phyloP scores from a whole-genome alignment of 1,140 invertebrate species.

The Penaeus indicus region DNA sequence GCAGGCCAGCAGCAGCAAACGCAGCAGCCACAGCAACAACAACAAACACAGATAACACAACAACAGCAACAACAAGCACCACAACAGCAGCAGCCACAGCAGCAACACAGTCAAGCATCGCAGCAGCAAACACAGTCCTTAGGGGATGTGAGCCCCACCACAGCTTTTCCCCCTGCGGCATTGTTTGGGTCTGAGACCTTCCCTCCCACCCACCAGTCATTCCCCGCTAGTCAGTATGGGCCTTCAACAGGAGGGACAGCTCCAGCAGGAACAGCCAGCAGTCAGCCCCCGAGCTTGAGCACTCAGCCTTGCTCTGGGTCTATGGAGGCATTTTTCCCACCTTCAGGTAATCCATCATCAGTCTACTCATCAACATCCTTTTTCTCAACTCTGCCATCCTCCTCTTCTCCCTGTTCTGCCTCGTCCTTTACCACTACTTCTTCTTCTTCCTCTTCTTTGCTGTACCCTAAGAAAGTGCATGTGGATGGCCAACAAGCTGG shows the following conservation, averaged over 20 bases:
- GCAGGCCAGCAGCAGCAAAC: neutral
- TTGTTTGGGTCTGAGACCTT: slow-evolving; percentile 65
- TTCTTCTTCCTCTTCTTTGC: slow-evolving; percentile 13
- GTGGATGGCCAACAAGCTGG: slow-evolving; percentile 29
- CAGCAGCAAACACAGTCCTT: no score
- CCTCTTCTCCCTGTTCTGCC: neutral
- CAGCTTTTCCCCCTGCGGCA: slow-evolving; percentile 54
- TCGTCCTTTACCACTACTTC: slow-evolving; percentile 5
- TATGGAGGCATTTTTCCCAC: slow-evolving; percentile 72
- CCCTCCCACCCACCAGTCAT: slow-evolving; percentile 55
- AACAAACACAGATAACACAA: neutral
- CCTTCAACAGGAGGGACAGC: slow-evolving; percentile 58
- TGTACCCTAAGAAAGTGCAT: slow-evolving; percentile 42
- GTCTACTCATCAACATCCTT: slow-evolving; percentile 41
- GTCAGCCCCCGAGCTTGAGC: slow-evolving; percentile 46
- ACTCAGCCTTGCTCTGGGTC: slow-evolving; percentile 50
- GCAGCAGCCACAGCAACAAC: neutral
- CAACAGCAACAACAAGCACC: slow-evolving; percentile 6
- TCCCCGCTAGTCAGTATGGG: slow-evolving; percentile 62
- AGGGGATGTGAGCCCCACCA: slow-evolving; percentile 49
- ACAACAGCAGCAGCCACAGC: slow-evolving; percentile 30
- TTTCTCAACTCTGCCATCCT: slow-evolving; percentile 26
- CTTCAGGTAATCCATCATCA: slow-evolving; percentile 69
- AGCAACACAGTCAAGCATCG: slow-evolving; percentile 6
- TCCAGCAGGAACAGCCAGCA: slow-evolving; percentile 62